These are phyloP conservation scores for Hydrophis major DNA, from an alignment of 2,797 vertebrate genomes.

Conservation along the genomic window DNA sequence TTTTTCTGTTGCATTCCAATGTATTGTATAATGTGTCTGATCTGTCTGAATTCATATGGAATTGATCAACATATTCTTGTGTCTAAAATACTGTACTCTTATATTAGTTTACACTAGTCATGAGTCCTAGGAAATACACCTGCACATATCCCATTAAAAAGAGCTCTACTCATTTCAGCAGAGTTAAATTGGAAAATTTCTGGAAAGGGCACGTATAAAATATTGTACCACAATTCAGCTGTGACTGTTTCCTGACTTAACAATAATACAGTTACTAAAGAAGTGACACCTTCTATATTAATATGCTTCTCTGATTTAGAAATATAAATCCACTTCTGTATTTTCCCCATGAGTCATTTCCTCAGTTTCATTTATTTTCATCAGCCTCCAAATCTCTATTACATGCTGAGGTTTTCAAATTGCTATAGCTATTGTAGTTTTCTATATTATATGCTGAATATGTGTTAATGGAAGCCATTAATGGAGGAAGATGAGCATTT, in stretches of 20 bases:
- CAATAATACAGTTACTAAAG: background rate
- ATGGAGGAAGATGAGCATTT: background rate
- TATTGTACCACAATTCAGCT: background rate
- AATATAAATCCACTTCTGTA: background rate
- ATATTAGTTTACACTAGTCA: background rate
- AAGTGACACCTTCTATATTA: background rate
- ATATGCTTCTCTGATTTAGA: background rate
- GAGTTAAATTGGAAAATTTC: background rate
- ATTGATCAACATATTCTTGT: background rate
- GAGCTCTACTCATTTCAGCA: background rate
- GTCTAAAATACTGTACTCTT: background rate
- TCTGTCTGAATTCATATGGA: background rate
- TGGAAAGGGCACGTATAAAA: background rate
- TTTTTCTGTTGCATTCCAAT: background rate
- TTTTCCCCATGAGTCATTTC: background rate
- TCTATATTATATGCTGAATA: background rate
- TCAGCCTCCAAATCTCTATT: background rate
- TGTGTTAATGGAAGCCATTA: background rate
- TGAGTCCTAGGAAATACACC: background rate
- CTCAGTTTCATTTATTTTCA: background rate
- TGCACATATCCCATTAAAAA: background rate
- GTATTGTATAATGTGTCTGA: background rate
- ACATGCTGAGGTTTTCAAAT: background rate
- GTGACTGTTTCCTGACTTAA: background rate
- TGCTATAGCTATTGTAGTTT: background rate